These are phyloP conservation scores for Diplodus sargus DNA, from an alignment of 2,797 vertebrate species.

Conservation along the genomic window DNA sequence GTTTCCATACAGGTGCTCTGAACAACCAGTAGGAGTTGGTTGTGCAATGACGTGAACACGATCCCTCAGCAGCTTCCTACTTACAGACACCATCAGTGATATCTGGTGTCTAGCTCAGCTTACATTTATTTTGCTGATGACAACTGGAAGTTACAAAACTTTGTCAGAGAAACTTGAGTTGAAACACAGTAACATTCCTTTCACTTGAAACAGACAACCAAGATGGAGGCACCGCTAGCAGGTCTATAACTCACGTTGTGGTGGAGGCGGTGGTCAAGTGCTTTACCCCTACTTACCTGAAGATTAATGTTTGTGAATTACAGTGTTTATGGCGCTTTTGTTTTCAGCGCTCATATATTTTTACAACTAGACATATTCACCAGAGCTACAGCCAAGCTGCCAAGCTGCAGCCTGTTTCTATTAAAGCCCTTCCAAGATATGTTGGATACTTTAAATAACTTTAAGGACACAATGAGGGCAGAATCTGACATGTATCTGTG, in stretches of 20 bases:
- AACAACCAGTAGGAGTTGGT: neutral
- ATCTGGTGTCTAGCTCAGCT: neutral
- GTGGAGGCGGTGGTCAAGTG: neutral
- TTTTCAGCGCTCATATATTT: neutral
- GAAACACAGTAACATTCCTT: neutral
- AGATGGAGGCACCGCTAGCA: neutral
- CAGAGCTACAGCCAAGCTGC: constrained; percentile 2
- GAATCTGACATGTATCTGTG: neutral
- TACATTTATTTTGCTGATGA: neutral
- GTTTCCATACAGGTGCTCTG: neutral
- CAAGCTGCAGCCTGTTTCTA: neutral
- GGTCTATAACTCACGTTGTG: neutral
- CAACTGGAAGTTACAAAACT: neutral
- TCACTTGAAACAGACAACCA: constrained; percentile 1
- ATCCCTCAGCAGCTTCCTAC: neutral
- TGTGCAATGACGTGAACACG: neutral
- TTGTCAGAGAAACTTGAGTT: neutral
- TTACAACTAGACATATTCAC: neutral
- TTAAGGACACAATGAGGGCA: neutral
- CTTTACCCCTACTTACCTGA: neutral
- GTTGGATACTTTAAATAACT: constrained; percentile 5
- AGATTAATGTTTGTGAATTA: constrained; percentile 6
- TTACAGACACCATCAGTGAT: neutral
- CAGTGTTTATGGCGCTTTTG: neutral
- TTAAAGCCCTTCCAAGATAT: neutral